phyloP scores from a whole-genome alignment of 2,888 invertebrate genomes.

The Noctua comes region DNA sequence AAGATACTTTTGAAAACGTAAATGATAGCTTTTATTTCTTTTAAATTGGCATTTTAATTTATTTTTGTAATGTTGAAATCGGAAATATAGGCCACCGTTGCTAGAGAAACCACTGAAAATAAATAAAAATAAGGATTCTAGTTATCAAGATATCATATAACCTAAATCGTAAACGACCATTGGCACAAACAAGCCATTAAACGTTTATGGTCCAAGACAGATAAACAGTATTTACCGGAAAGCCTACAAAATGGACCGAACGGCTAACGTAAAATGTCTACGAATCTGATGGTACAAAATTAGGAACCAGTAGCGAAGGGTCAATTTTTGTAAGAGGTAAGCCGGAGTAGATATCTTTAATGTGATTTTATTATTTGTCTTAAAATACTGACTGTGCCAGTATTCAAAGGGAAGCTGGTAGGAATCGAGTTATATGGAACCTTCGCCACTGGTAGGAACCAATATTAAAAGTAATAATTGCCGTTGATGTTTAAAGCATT shows the following conservation, averaged over 20 bases:
- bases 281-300: not conserved
- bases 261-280: slow-evolving; percentile 15
- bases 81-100: not conserved
- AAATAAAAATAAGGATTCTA: not conserved
- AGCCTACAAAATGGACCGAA: slow-evolving; percentile 10
- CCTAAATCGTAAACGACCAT: slow-evolving; percentile 35
- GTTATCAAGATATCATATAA: slow-evolving; percentile 31
- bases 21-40: slow-evolving; percentile 9
- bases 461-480: no score
- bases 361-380: no score
- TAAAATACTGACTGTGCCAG: no score
- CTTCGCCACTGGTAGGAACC: no score
- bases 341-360: no score
- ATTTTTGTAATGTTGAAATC: no score
- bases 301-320: no score
- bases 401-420: no score
- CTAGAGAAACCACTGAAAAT: not conserved
- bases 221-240: slow-evolving; percentile 35
- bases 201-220: slow-evolving; percentile 44
- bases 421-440: no score
- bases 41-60: not conserved
- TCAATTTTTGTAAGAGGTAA: no score
- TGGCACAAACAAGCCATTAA: slow-evolving; percentile 53
- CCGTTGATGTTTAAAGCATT: no score
- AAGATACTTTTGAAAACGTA: not conserved